phyloP scores from a whole-genome alignment of 2,888 invertebrate species.

The Hydraecia micacea region DNA sequence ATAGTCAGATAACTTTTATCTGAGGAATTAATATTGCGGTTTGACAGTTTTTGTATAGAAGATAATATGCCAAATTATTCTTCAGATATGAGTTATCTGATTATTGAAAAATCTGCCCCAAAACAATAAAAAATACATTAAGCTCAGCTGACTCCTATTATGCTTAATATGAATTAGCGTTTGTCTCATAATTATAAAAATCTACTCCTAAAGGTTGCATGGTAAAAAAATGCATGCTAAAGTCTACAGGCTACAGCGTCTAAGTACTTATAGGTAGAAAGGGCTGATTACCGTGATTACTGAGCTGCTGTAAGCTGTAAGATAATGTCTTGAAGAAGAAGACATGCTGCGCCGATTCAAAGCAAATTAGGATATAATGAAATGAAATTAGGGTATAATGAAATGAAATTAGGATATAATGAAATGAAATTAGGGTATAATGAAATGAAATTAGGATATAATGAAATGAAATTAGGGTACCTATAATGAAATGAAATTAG shows the following conservation, averaged over 20 bases:
- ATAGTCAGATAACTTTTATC: too few species aligned
- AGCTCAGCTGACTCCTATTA: background rate
- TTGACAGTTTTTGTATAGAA: too few species aligned
- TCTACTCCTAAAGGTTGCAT: background rate
- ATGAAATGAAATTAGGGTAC: too few species aligned
- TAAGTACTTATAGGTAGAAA: background rate
- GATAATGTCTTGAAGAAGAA: background rate
- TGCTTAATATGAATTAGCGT: background rate
- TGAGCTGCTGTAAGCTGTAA: background rate
- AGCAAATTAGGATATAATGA: background rate
- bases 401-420: too few species aligned
- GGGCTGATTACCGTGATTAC: background rate
- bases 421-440: too few species aligned
- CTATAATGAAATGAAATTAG: too few species aligned
- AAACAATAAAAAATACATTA: background rate
- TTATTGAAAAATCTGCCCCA: too few species aligned
- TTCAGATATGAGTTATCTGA: too few species aligned
- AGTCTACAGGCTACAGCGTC: background rate
- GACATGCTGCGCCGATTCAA: background rate
- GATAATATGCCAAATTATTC: too few species aligned
- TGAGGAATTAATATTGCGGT: too few species aligned
- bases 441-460: too few species aligned
- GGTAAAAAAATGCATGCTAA: background rate
- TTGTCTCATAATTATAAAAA: background rate
- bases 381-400: too few species aligned